phyloP scores from a whole-genome alignment of 2,888 invertebrate species.

The Caenorhabditis imperialis region DNA sequence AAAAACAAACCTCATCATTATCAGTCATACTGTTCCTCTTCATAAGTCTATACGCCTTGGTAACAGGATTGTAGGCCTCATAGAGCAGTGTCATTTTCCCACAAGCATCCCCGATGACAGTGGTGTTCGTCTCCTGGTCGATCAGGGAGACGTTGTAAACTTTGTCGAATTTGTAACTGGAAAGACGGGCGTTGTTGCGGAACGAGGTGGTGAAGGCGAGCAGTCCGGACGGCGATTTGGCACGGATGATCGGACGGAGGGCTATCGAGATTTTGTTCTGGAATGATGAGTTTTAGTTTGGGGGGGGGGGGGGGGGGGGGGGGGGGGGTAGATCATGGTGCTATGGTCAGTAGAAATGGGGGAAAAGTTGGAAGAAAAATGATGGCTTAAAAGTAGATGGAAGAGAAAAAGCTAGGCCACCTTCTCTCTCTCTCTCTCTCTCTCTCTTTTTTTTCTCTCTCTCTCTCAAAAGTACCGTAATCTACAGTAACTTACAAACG shows the following conservation, averaged over 20 bases:
- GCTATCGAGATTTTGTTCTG: slow-evolving; percentile 39
- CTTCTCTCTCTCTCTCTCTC: no score
- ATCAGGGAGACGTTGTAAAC: slow-evolving; percentile 43
- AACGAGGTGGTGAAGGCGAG: slow-evolving; percentile 28
- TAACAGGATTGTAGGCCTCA: slow-evolving; percentile 22
- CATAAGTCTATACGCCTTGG: slow-evolving; percentile 20
- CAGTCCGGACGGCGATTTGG: slow-evolving; percentile 5
- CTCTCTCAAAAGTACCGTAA: no score
- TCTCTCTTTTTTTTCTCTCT: no score
- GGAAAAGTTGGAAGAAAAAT: no score
- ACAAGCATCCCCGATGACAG: slow-evolving; percentile 40
- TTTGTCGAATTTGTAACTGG: slow-evolving; percentile 30
- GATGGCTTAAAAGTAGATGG: no score
- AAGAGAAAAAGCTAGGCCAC: no score
- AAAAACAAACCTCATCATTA: no score
- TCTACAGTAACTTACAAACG: slow-evolving; percentile 31
- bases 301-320: no score
- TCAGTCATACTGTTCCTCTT: neutral
- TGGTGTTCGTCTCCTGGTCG: slow-evolving; percentile 28
- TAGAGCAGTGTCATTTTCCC: slow-evolving; percentile 38
- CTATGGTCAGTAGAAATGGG: no score
- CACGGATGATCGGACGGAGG: slow-evolving; percentile 38
- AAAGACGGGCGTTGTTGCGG: slow-evolving; percentile 18
- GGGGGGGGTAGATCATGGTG: no score
- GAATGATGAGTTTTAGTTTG: no score